Conservation (phyloP, 92 coral and sea anemone species). For the Virgularia gustaviana region DNA sequence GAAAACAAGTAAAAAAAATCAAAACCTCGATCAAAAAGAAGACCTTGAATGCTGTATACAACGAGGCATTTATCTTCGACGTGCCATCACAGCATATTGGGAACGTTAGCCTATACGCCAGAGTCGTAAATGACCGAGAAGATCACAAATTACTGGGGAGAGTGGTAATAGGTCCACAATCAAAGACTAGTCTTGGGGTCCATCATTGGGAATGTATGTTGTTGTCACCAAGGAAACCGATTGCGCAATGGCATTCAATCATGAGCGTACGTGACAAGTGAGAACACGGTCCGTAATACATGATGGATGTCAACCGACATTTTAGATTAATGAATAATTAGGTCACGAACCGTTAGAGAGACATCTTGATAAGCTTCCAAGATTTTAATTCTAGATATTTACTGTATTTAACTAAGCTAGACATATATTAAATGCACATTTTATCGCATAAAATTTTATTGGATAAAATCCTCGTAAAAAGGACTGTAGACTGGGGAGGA, state of each 20-base stretch:
- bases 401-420: no score
- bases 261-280: no score
- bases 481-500: no score
- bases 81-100: slow-evolving; percentile 88
- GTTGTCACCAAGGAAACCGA: slow-evolving; percentile 94
- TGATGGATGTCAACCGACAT: no score
- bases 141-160: slow-evolving; percentile 65
- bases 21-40: slow-evolving; percentile 77
- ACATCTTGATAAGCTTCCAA: no score
- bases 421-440: no score
- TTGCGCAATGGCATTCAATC: slow-evolving; percentile 90
- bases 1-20: slow-evolving; percentile 93
- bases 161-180: slow-evolving; percentile 79
- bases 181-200: slow-evolving; percentile 79
- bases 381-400: no score
- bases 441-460: no score
- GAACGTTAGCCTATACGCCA: slow-evolving; percentile 87
- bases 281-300: no score
- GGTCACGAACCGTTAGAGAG: no score
- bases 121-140: slow-evolving; percentile 65
- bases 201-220: slow-evolving; percentile 99
- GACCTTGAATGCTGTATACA: slow-evolving; percentile 83
- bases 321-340: no score
- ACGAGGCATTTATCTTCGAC: slow-evolving; percentile 96
- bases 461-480: no score